Conservation (phyloP, 1,140 invertebrate genomes). For the Xylocopa sonorina region DNA sequence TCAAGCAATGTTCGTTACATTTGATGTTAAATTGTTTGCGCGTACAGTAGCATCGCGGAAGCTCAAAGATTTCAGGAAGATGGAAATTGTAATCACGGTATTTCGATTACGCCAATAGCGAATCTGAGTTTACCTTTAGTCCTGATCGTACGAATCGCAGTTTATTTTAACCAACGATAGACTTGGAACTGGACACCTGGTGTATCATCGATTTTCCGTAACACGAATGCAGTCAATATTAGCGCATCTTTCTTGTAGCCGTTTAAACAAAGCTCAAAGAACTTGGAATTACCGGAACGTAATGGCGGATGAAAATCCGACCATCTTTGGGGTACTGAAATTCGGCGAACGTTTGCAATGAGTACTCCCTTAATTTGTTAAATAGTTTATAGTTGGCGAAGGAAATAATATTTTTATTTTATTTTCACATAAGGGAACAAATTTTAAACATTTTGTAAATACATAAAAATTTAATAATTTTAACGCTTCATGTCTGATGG, state of each 20-base stretch:
- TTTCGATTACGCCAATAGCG: neutral
- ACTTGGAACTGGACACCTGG: constrained; percentile 6
- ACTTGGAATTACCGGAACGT: neutral
- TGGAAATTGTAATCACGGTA: neutral
- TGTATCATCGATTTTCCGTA: neutral
- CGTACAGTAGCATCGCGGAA: too few species aligned
- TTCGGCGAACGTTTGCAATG: too few species aligned
- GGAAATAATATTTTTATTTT: too few species aligned
- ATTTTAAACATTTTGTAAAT: too few species aligned
- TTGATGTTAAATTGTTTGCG: too few species aligned
- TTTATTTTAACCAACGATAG: constrained; percentile 13
- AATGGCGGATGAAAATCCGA: neutral
- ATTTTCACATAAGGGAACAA: too few species aligned
- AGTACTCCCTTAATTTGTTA: too few species aligned
- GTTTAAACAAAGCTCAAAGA: neutral
- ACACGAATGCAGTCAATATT: neutral
- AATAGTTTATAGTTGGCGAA: too few species aligned
- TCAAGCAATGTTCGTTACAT: too few species aligned
- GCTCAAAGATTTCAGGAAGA: neutral
- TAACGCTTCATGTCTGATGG: too few species aligned
- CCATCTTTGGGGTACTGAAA: too few species aligned
- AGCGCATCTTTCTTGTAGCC: neutral
- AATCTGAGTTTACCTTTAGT: neutral
- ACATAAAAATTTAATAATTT: too few species aligned
- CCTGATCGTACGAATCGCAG: neutral